Base-by-base conservation (phyloP, 2,888 invertebrate species). In the Drosophila birchii region DNA sequence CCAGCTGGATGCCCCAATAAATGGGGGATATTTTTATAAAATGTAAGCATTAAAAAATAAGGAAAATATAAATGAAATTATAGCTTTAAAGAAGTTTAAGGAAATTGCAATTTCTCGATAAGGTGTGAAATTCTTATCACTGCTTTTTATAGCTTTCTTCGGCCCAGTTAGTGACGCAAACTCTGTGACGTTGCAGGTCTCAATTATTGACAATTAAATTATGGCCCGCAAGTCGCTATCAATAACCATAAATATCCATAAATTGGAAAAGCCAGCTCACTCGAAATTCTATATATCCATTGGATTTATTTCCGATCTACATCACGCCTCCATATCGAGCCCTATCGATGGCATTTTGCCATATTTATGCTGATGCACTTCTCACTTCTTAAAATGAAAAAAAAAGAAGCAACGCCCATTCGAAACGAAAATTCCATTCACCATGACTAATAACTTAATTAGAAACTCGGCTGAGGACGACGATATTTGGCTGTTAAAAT, bases 371-470 rank as follows among this genome's bases (percentile, higher is more conserved):
- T 81, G 80, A 84, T 86, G 87, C 85, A 74, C 80, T 84, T 86
- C 58, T 38, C 56, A 34, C 32, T 63, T 36, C n/a, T 29, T 8
- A 29, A 32, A 5, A 34, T n/a, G 8, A 36, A 32, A 43, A 41
- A 11, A 20, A 1, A 32, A 32, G 20, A 14, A 51, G 36, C 18
- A 56, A 57, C 47, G 56, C 70, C 70, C 55, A 45, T 39, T 47
- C 53, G 20, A 44, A 53, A 67, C 60, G 45, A 47, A 69, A 80
- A 90, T 86, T 78, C 79, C 81, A 75, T 41, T 71, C 64, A 84
- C 79, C 87, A 80, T 88, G 89, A 89, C 89, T 90, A 89, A 89
- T 89, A 87, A 87, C 89, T 89, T 88, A 90, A 89, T 89, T 89
- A 83, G 88, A 88, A 89, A 84, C 76, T 69, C 74, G 53, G 60